Evolutionary conservation across 1,140 invertebrate genomes (phyloP), one percentile per base, ranked within the genome.

Genomic region (Ceratina australensis): DNA sequence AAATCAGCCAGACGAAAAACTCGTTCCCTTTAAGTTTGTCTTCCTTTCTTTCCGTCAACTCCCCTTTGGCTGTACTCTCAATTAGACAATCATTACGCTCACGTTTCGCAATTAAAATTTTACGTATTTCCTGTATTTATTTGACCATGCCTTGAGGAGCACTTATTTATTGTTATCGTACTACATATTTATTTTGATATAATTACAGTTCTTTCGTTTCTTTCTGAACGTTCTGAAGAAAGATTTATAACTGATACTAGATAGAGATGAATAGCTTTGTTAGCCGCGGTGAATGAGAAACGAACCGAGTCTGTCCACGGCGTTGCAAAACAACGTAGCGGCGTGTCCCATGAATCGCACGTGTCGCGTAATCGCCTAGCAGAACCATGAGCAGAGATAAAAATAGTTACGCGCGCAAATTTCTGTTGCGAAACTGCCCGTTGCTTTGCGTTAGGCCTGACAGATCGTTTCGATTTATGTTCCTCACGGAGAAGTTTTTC

Each of bases 1-100:
- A 83, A 81, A 85, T 83, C 71, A 75, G 60, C 61, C 67, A 72
- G 73, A 77, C 69, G 72, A 56, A 15, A 60, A 84, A 56, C 20
- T 26, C n/a, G 52, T n/a, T n/a, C 52, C 52, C n/a, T 15, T 16
- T 15, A 13, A n/a, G 33, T 42, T 42, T 42, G 2, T 42, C 52
- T 54, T 54, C 52, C 52, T n/a, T 13, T 1, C 52, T 54, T 54
- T 16, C 52, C 52, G 7, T 54, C 52, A 13, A 10, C 33, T 42
- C 10, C 33, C 33, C 33, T 42, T 42, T 42, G 10, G 33, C 5
- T 10, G 33, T 42, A 42, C 33, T 42, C 33, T 42, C 33, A 7
- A 42, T 42, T 10, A 10, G 33, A 5, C 10, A 42, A 42, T 42
- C 7, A 42, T 42, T 42, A 42, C 33, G 8, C 33, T 42, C 10